phyloP scores from a whole-genome alignment of 2,888 invertebrate genomes.

The Drosophila neutralis region DNA sequence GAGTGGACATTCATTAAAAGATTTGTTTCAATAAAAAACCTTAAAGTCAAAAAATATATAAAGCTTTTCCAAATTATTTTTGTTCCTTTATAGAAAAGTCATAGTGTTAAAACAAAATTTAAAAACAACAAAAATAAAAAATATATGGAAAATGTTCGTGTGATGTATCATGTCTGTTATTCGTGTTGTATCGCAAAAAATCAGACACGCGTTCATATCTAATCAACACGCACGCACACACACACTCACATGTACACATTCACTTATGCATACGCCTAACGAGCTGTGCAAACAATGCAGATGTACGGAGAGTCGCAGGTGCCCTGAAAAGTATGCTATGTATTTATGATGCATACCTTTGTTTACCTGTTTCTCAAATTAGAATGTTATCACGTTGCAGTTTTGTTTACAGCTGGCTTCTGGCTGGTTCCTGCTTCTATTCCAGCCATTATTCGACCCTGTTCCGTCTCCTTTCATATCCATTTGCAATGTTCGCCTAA shows the following conservation, averaged over 20 bases:
- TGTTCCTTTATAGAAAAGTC: too few relatives aligned
- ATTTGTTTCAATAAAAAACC: neutral
- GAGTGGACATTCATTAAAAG: neutral
- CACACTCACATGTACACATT: neutral
- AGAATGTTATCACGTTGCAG: conserved; percentile 61
- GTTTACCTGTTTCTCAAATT: conserved; percentile 58
- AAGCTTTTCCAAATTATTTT: too few relatives aligned
- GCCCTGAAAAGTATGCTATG: conserved; percentile 55
- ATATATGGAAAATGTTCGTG: neutral
- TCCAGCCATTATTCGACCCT: neutral
- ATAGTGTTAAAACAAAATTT: neutral
- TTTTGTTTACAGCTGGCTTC: conserved; percentile 48
- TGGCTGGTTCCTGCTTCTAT: conserved; percentile 20
- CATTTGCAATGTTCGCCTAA: conserved; percentile 44
- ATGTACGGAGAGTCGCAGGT: conserved; percentile 19
- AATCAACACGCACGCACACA: conserved; percentile 11
- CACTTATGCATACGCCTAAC: conserved; percentile 11
- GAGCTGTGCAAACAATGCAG: conserved; percentile 43
- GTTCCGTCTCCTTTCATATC: conserved; percentile 3
- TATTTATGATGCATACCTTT: conserved; percentile 40
- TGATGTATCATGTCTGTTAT: neutral
- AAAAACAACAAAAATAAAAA: neutral
- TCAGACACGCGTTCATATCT: conserved; percentile 25
- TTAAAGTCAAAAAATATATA: neutral
- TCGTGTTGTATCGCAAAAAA: conserved; percentile 1